Percentiles rank a stretch among this genome's conserved stretches.
Evolutionary conservation across 92 coral and sea anemone genomes (phyloP).

Genomic region (Actinernus sp.): DNA sequence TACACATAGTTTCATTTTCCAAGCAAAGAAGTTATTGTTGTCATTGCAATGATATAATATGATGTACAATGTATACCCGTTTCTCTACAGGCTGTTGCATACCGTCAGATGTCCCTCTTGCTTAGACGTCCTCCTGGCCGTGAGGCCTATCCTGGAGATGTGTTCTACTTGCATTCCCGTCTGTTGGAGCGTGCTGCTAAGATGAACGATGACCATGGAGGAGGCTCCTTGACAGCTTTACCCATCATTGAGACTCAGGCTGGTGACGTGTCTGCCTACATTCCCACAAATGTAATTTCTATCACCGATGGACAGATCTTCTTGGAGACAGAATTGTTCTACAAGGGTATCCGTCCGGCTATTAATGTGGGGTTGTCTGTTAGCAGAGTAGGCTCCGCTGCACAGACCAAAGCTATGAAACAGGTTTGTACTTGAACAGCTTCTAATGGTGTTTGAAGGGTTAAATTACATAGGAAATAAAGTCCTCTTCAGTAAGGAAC

Average conservation of each 20-base stretch:
- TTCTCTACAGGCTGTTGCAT: constrained; percentile 93
- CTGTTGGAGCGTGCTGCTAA: constrained; percentile 99
- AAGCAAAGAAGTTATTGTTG: no score
- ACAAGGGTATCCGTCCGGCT: constrained; percentile 99
- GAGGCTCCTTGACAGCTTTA: constrained; percentile 97
- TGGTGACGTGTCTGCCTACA: constrained; percentile 99
- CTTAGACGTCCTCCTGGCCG: constrained; percentile 99
- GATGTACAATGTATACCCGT: background rate
- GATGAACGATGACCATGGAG: constrained; percentile 95
- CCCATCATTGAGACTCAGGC: constrained; percentile 99
- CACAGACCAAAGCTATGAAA: constrained; percentile 99
- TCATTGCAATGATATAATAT: no score
- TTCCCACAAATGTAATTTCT: constrained; percentile 99
- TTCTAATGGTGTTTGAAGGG: no score
- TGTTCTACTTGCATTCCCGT: constrained; percentile 99
- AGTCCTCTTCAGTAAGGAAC: no score
- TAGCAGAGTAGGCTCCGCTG: constrained; percentile 98
- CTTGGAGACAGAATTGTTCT: constrained; percentile 99
- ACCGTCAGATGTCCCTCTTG: constrained; percentile 99
- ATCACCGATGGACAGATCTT: constrained; percentile 99
- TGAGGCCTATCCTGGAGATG: constrained; percentile 99
- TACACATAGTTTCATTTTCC: no score
- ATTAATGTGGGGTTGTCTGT: constrained; percentile 99
- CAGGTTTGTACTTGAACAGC: constrained; percentile 63
- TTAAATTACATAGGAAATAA: no score